A percentile compares a stretch with the other conserved stretches of the same genome.
Conservation (phyloP, 2,888 invertebrate species). For the Scaptomyza reducta region DNA sequence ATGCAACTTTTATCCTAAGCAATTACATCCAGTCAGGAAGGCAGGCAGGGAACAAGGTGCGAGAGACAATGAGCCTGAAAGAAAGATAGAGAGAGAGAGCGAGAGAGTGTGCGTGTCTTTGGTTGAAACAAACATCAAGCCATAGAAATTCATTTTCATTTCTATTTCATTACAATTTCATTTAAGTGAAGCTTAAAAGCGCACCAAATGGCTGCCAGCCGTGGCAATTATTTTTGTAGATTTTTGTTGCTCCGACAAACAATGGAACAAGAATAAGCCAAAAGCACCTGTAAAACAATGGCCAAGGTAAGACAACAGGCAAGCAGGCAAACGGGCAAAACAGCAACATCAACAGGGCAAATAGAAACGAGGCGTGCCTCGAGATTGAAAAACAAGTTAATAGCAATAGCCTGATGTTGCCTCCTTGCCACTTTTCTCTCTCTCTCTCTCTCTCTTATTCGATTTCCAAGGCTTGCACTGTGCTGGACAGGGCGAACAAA, state of each 20-base stretch:
- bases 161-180: constrained; percentile 77
- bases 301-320: constrained; percentile 38
- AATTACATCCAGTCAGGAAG: constrained; percentile 56
- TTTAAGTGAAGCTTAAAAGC: constrained; percentile 80
- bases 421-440: background rate
- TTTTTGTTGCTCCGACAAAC: constrained; percentile 61
- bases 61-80: constrained; percentile 5
- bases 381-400: constrained; percentile 77
- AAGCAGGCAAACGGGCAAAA: constrained; percentile 7
- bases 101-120: background rate
- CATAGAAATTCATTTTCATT: constrained; percentile 74
- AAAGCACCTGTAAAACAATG: constrained; percentile 77
- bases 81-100: background rate
- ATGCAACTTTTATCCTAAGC: constrained; percentile 78
- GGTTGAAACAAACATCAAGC: constrained; percentile 70
- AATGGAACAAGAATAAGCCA: constrained; percentile 62
- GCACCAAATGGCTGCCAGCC: constrained; percentile 75
- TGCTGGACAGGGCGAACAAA: constrained; percentile 56
- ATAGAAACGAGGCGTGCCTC: constrained; percentile 64
- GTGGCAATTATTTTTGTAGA: constrained; percentile 79
- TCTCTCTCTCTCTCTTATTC: constrained; percentile 5
- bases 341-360: constrained; percentile 48
- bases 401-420: constrained; percentile 55
- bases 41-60: constrained; percentile 3
- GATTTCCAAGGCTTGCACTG: constrained; percentile 5